Evolutionary conservation across 2,888 invertebrate species (phyloP).

Genomic region (Pterostichus niger): DNA sequence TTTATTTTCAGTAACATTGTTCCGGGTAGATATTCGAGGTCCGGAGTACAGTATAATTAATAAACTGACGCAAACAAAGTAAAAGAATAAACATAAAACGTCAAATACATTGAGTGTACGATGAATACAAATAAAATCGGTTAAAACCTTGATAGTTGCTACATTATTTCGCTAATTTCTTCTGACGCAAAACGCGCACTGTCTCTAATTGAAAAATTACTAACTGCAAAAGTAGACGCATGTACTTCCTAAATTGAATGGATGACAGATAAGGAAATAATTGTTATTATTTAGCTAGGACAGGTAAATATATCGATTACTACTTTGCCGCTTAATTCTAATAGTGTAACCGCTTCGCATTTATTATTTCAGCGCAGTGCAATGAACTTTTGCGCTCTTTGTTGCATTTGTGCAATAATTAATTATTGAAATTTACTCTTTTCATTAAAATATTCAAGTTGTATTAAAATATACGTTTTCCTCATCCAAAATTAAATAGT

Average conservation of each 20-base stretch:
- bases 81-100: slow-evolving; percentile 45
- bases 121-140: slow-evolving; percentile 15
- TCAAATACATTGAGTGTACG: slow-evolving; percentile 23
- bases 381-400: slow-evolving; percentile 55
- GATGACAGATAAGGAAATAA: slow-evolving; percentile 16
- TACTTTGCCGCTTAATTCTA: slow-evolving; percentile 42
- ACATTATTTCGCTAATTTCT: slow-evolving; percentile 58
- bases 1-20: slow-evolving; percentile 6
- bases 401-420: slow-evolving; percentile 39
- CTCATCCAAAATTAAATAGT: no score
- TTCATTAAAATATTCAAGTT: no score
- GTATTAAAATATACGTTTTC: no score
- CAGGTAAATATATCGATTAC: slow-evolving; percentile 52
- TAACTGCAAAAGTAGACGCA: slow-evolving; percentile 24
- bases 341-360: slow-evolving; percentile 42
- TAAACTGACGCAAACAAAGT: slow-evolving; percentile 18
- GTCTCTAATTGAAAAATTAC: slow-evolving; percentile 60
- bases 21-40: not conserved
- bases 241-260: slow-evolving; percentile 24
- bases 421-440: slow-evolving; percentile 12
- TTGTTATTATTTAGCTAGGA: slow-evolving; percentile 23
- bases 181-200: slow-evolving; percentile 55
- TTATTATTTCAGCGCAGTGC: slow-evolving; percentile 43
- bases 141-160: slow-evolving; percentile 47
- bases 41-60: slow-evolving; percentile 17